These are phyloP conservation scores for Unio pictorum DNA, from an alignment of 2,888 invertebrate genomes.

Conservation along the genomic window DNA sequence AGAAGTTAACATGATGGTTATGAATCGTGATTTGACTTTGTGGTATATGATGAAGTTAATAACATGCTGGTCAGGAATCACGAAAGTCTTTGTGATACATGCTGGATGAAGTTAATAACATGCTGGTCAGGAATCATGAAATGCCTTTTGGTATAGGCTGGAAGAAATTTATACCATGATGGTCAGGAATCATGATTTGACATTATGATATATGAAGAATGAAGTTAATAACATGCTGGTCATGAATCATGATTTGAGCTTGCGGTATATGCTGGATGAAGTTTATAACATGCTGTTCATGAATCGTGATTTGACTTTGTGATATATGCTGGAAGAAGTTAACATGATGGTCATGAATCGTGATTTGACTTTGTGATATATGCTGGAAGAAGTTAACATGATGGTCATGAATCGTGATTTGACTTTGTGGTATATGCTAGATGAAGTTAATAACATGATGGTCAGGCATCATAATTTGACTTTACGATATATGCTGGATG, in stretches of 20 bases:
- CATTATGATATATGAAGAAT: background rate
- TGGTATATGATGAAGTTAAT: background rate
- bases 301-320: background rate
- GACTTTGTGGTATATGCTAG: background rate
- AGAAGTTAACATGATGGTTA: background rate
- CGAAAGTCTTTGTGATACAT: background rate
- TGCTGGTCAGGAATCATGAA: background rate
- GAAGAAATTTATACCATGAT: background rate
- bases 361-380: background rate
- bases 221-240: background rate
- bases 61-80: background rate
- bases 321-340: background rate
- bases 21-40: background rate
- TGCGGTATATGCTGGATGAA: background rate
- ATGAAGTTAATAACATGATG: background rate
- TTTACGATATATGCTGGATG: background rate
- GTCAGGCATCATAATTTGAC: background rate
- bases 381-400: background rate
- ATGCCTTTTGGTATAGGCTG: background rate
- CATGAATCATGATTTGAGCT: background rate
- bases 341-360: background rate
- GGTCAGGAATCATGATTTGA: background rate
- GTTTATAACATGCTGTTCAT: background rate
- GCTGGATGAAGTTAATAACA: no score
- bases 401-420: background rate